These are phyloP conservation scores for Phylloscopus trochiloides DNA, from an alignment of 2,113 vertebrate species.

Conservation along the genomic window DNA sequence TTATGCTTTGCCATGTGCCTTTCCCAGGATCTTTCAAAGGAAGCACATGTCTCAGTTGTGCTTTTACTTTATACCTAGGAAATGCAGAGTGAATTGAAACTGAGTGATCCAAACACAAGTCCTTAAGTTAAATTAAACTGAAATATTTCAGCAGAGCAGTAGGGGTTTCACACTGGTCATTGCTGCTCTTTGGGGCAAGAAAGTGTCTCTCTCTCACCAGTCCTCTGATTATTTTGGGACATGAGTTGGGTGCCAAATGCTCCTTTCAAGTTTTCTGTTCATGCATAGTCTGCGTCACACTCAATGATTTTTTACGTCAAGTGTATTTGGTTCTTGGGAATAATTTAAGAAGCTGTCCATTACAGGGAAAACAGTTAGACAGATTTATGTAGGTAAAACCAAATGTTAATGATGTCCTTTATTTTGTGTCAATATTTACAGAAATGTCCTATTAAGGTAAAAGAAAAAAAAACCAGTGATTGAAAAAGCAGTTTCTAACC, in stretches of 20 bases:
- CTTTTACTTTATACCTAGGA: neutral
- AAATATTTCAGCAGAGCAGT: neutral
- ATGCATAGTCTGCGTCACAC: neutral
- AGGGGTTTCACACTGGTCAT: neutral
- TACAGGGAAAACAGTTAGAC: neutral
- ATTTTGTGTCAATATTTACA: constrained; percentile 27
- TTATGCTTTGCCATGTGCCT: neutral
- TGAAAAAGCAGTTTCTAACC: neutral
- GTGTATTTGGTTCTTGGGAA: neutral
- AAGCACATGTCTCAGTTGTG: neutral
- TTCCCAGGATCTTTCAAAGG: neutral
- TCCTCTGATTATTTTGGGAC: neutral
- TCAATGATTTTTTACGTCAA: neutral
- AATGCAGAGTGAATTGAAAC: neutral
- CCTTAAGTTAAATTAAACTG: neutral
- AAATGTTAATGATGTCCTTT: neutral
- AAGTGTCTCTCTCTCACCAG: neutral
- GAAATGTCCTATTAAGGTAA: neutral
- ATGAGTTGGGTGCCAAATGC: neutral
- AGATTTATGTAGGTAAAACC: neutral
- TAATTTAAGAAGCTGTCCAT: neutral
- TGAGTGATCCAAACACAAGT: neutral
- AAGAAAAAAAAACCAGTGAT: neutral
- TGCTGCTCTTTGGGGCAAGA: neutral
- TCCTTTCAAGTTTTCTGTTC: neutral